Evolutionary conservation across 2,888 invertebrate species (phyloP).

Genomic region (Apodemia mormo): DNA sequence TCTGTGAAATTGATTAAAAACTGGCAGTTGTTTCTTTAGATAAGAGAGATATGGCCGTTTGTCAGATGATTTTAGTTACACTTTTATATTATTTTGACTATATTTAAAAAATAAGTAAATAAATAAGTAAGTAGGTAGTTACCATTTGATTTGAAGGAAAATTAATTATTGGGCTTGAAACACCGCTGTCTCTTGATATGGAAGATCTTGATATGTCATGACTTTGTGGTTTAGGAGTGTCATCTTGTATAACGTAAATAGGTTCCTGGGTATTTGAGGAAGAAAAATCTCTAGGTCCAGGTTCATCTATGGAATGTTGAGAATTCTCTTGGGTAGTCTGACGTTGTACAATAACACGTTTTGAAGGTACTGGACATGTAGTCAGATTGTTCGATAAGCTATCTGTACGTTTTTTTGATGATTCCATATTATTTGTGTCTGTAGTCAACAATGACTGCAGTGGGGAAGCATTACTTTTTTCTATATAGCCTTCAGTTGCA

Average conservation of each 20-base stretch:
- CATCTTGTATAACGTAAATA: not conserved
- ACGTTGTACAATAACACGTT: not conserved
- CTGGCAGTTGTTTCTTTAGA: not conserved
- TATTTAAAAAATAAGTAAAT: not conserved
- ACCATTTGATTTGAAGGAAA: constrained; percentile 1
- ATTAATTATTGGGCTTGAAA: constrained; percentile 3
- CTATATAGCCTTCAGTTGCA: not conserved
- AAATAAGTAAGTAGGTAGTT: not conserved
- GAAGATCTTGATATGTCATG: constrained; percentile 12
- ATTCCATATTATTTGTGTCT: not conserved
- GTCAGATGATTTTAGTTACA: not conserved
- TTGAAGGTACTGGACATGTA: not conserved
- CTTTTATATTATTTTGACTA: not conserved
- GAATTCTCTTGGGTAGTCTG: not conserved
- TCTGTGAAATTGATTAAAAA: not conserved
- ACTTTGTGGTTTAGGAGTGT: not conserved
- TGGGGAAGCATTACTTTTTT: not conserved
- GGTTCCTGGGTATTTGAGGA: not conserved
- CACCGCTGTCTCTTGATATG: constrained; percentile 15
- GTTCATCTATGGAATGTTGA: not conserved
- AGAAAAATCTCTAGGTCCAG: not conserved
- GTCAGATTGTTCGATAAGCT: not conserved
- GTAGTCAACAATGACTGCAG: not conserved
- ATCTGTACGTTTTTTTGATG: not conserved
- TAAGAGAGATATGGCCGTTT: not conserved